Evolutionary conservation across 2,888 invertebrate species (phyloP).

Genomic region (Lasius fuliginosus): DNA sequence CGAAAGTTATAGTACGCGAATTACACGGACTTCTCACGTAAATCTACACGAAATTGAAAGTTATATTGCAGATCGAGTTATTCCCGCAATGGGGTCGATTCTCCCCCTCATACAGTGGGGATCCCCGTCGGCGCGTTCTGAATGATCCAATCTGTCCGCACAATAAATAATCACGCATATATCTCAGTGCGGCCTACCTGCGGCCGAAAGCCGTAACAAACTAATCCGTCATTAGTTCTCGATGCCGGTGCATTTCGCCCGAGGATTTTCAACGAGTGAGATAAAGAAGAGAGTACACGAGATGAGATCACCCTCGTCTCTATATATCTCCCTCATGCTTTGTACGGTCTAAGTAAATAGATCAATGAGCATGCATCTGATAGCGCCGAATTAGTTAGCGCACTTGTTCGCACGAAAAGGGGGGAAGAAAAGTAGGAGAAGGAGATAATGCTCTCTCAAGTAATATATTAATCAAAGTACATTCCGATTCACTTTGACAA

Average conservation of each 20-base stretch:
- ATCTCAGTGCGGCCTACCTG: constrained; percentile 73
- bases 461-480: neutral
- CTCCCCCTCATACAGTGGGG: constrained; percentile 54
- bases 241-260: constrained; percentile 58
- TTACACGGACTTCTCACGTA: constrained; percentile 29
- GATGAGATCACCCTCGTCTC: constrained; percentile 32
- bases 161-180: constrained; percentile 81
- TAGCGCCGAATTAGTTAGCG: constrained; percentile 20
- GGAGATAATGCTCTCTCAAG: neutral
- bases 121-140: constrained; percentile 74
- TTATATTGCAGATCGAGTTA: constrained; percentile 73
- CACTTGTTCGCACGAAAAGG: constrained; percentile 12
- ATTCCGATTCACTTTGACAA: neutral
- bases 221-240: constrained; percentile 77
- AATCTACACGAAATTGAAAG: constrained; percentile 71
- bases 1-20: neutral
- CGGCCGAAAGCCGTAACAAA: constrained; percentile 78
- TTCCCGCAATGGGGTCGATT: constrained; percentile 69
- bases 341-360: constrained; percentile 19
- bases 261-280: constrained; percentile 66
- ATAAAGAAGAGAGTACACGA: constrained; percentile 44
- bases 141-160: constrained; percentile 82
- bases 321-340: neutral
- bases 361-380: constrained; percentile 38
- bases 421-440: neutral